Percentiles rank a stretch among this genome's conserved stretches.
Conservation (phyloP, 2,797 vertebrate species). For the Anniella stebbinsi region DNA sequence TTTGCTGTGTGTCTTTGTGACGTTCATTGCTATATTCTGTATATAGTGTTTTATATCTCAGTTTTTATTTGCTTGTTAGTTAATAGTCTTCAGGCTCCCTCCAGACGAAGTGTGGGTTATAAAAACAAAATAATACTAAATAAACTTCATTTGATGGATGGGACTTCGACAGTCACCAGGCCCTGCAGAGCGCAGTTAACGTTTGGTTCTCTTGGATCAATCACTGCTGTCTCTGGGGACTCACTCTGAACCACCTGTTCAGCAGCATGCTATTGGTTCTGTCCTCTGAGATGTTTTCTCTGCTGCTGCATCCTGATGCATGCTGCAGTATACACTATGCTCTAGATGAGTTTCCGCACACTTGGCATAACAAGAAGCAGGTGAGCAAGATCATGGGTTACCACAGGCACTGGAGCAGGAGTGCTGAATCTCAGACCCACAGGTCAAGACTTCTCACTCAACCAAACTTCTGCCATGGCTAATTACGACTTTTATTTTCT, state of each 20-base stretch:
- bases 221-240: neutral
- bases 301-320: neutral
- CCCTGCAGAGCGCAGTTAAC: neutral
- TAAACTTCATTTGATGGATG: neutral
- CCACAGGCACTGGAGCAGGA: neutral
- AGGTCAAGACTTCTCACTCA: neutral
- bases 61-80: too few relatives aligned
- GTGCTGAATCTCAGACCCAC: neutral
- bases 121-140: neutral
- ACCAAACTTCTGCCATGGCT: neutral
- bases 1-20: too few relatives aligned
- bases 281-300: neutral
- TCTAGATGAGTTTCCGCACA: neutral
- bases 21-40: too few relatives aligned
- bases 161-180: neutral
- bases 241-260: neutral
- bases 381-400: neutral
- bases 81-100: neutral
- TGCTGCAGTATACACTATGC: neutral
- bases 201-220: neutral
- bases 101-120: neutral
- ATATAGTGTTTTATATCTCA: too few relatives aligned
- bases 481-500: neutral
- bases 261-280: neutral
- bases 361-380: neutral